Evolutionary conservation across 1,140 invertebrate species (phyloP).

Genomic region (Cyclina sinensis): DNA sequence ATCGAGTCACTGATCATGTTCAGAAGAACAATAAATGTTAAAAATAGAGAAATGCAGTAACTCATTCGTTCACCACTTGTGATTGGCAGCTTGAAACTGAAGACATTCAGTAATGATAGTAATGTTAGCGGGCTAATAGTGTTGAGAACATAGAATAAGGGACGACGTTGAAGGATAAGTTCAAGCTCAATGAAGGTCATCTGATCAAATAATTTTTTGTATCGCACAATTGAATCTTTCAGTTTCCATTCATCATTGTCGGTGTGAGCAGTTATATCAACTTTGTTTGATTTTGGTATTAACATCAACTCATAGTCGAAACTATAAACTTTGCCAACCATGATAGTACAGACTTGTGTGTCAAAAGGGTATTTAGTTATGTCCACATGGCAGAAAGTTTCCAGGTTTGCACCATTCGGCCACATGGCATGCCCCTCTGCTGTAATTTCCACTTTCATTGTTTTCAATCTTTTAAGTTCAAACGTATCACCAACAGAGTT

Average conservation of each 20-base stretch:
- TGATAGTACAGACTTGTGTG: slow-evolving; percentile 8
- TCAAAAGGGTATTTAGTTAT: slow-evolving; percentile 35
- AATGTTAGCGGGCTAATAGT: slow-evolving; percentile 2
- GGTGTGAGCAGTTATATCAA: neutral
- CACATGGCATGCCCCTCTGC: neutral
- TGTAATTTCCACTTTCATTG: neutral
- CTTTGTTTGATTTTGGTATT: neutral
- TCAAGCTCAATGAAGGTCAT: neutral
- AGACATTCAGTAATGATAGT: slow-evolving; percentile 35
- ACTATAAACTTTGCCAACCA: neutral
- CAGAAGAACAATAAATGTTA: slow-evolving; percentile 41
- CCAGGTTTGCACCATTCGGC: neutral
- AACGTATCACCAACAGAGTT: slow-evolving; percentile 18
- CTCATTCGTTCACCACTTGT: slow-evolving; percentile 27
- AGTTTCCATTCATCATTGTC: slow-evolving; percentile 39
- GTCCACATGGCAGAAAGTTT: slow-evolving; percentile 12
- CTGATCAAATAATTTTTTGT: neutral
- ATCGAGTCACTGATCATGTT: slow-evolving; percentile 1
- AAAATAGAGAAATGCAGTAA: slow-evolving; percentile 35
- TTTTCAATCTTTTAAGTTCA: neutral
- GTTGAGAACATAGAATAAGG: slow-evolving; percentile 21
- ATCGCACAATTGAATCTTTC: neutral
- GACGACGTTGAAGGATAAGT: neutral
- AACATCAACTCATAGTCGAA: neutral
- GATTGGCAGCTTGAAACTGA: slow-evolving; percentile 39